Evolutionary conservation across 2,797 vertebrate genomes (phyloP), one percentile per base, ranked within the genome.

Genomic region (Coregonus ussuriensis): DNA sequence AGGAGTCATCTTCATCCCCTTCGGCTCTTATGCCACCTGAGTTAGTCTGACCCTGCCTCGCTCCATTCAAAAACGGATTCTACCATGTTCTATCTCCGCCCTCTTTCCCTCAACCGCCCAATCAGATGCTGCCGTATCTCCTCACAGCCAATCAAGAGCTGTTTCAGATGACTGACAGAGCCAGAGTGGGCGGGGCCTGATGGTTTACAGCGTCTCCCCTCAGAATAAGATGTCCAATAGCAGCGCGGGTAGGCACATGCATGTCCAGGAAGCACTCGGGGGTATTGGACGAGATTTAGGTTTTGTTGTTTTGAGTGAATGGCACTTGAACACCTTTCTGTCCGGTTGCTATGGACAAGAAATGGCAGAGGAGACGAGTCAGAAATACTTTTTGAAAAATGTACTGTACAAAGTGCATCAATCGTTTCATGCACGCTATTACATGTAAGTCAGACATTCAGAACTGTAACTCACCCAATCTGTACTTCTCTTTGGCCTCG

Each of bases 401-500:
- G 11, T 3, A 29, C 7, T 63, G 21, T 63, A 25, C 3, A 62
- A 18, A 35, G 31, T 35, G 66, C 31, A 33, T 16, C 35, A 5
- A 54, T 1, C 18, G n/a, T 59, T 31, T 15, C 6, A 35, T 6
- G 66, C n/a, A 59, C n/a, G 15, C 29, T 29, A 67, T 67, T 67
- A 18, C 1, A 74, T 15, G 18, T 13, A 69, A 18, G 41, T n/a
- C 18, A 72, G 54, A n/a, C 13, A 31, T 7, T 16, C 51, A 72
- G 25, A 53, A 31, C 16, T 15, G 71, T 72, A 16, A 73, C 92
- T 89, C 85, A 97, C 97, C 95, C 82, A 95, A 85, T 88, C 86
- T 91, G 90, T 97, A 97, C 87, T 95, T 96, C 88, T 96, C 95
- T 90, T 96, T 98, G 86, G 96, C 96, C 85, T 95, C 95, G 33